Conservation (phyloP, 2,888 invertebrate species). For the Flabesymbios commensalis region DNA sequence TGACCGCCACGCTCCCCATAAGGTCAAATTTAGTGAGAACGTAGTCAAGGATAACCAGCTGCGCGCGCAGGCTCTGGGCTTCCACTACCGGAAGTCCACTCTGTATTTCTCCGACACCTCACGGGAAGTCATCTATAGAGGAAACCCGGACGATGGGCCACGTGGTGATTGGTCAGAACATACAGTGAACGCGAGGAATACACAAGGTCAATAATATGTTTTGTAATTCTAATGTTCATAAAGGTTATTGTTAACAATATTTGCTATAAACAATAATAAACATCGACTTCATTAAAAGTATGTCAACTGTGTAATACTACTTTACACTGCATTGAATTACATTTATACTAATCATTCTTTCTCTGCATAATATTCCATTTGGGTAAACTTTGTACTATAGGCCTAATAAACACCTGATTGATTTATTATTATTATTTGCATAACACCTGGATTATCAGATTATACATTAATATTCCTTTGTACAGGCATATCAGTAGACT, state of each 20-base stretch:
- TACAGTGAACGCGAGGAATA: conserved; percentile 17
- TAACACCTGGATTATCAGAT: too few species aligned
- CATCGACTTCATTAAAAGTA: too few species aligned
- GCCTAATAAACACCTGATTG: too few species aligned
- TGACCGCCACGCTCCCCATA: neutral
- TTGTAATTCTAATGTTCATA: neutral
- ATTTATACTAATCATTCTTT: too few species aligned
- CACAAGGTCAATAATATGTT: conserved; percentile 14
- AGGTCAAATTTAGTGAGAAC: neutral
- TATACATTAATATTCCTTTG: too few species aligned
- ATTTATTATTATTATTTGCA: too few species aligned
- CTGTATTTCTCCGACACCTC: conserved; percentile 16
- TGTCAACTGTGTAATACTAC: too few species aligned
- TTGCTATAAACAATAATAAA: too few species aligned
- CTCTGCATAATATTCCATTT: too few species aligned
- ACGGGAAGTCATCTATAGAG: conserved; percentile 12
- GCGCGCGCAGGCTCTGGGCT: conserved; percentile 14
- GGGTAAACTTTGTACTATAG: too few species aligned
- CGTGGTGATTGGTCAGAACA: conserved; percentile 2
- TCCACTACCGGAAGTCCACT: conserved; percentile 6
- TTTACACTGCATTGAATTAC: too few species aligned
- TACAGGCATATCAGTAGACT: conserved; percentile 23
- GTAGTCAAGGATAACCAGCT: neutral
- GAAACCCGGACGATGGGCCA: conserved; percentile 2
- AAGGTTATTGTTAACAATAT: neutral